Evolutionary conservation across 1,140 invertebrate genomes (phyloP), one percentile per base, ranked within the genome.

Genomic region (Bombus waltoni): DNA sequence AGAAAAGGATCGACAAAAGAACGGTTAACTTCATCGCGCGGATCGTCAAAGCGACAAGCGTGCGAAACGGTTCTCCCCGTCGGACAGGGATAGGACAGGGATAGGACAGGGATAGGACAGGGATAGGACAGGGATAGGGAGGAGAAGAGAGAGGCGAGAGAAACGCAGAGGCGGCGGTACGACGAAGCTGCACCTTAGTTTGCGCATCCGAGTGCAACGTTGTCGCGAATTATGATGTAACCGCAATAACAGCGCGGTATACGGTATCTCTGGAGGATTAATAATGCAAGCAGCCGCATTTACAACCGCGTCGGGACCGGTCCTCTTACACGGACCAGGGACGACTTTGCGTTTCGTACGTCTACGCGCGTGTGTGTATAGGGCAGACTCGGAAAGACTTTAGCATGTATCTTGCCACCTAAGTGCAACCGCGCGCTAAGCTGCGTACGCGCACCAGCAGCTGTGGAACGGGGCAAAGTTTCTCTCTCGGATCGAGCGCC

Each of bases 251-350:
- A 73, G 47, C 42, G 38, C 28, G 35, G 28, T n/a, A 1, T 59
- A 42, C 25, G 78, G 59, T 68, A 81, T 68, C 70, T 57, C 83
- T 9, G 71, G 57, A 53, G 53, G 62, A 89, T 89, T 89, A 89
- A 89, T 89, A 89, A 89, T 81, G 88, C 87, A 83, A 80, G 59
- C 38, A 65, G 77, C 32, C 25, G 22, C n/a, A 62, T 44, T 82
- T 83, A 57, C 47, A 79, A 72, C n/a, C 70, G 47, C 44, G 28
- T 22, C 8, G 38, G 32, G 65, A 22, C 59, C 62, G 32, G 76
- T 59, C 65, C 38, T 40, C 40, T 66, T 47, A 18, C 72, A 76
- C 81, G 66, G 32, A 62, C 73, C 18, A 53, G 18, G n/a, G 6
- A 53, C 38, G 0, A 8, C 32, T 32, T 70, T 8, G n/a, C 32